Evolutionary conservation across 2,797 vertebrate genomes (phyloP).

Genomic region (Rhinophrynus dorsalis): DNA sequence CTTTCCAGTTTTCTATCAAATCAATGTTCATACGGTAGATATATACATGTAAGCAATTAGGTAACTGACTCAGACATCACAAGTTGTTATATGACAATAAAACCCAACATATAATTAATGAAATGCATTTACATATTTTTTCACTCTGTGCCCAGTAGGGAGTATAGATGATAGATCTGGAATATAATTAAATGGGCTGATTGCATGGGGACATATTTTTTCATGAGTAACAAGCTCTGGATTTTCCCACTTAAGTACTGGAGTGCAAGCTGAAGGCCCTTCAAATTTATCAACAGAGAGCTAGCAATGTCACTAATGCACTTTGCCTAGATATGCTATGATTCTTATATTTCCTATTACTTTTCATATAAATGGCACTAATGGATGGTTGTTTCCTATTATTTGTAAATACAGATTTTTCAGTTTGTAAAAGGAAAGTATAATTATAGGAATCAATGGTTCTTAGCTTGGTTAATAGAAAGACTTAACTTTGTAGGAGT

Average conservation of each 20-base stretch:
- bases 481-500: too few relatives aligned
- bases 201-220: slow-evolving; percentile 11
- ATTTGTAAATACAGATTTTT: too few relatives aligned
- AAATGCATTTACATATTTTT: slow-evolving; percentile 8
- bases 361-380: too few relatives aligned
- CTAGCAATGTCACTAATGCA: background rate
- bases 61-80: slow-evolving; percentile 3
- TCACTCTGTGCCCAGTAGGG: slow-evolving; percentile 7
- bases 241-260: slow-evolving; percentile 7
- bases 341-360: too few relatives aligned
- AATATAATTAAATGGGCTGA: slow-evolving; percentile 22
- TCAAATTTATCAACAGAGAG: background rate
- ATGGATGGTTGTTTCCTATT: too few relatives aligned
- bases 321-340: background rate
- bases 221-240: background rate
- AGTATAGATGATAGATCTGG: slow-evolving; percentile 10
- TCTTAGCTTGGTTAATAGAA: too few relatives aligned
- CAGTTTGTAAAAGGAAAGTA: too few relatives aligned
- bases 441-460: too few relatives aligned
- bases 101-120: background rate
- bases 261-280: slow-evolving; percentile 2
- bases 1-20: too few relatives aligned
- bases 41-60: background rate
- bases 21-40: background rate
- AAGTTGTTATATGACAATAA: background rate